Evolutionary conservation across 2,113 vertebrate species (phyloP).

Genomic region (Nematolebias whitei): DNA sequence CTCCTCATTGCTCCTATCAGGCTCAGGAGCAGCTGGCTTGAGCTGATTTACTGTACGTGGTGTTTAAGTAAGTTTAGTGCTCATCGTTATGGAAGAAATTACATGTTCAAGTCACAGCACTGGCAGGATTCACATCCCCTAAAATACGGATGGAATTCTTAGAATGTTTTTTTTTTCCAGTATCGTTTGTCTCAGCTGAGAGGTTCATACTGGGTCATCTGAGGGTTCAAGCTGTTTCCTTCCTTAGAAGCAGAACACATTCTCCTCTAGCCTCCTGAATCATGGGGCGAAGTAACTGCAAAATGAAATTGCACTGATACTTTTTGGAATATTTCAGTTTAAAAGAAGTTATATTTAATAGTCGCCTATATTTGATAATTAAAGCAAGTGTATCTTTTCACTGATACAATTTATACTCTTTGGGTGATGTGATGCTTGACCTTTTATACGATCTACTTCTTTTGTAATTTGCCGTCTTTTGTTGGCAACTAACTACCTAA

Average conservation of each 20-base stretch:
- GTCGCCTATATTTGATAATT: too few relatives aligned
- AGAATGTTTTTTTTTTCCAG: constrained; percentile 24
- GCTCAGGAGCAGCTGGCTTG: constrained; percentile 40
- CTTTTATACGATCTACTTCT: not conserved
- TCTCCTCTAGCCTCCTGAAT: too few relatives aligned
- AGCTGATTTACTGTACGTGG: constrained; percentile 54
- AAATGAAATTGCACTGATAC: not conserved
- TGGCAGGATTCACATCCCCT: constrained; percentile 34
- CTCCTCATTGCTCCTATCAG: constrained; percentile 10
- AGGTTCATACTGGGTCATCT: constrained; percentile 21
- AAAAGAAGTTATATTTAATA: not conserved
- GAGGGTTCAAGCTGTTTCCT: constrained; percentile 6
- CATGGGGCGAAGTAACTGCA: not conserved
- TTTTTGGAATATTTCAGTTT: not conserved
- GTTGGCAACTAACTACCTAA: too few relatives aligned
- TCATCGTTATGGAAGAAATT: constrained; percentile 66
- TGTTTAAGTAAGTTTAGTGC: constrained; percentile 62
- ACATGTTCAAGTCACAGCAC: constrained; percentile 61
- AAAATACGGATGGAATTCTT: constrained; percentile 45
- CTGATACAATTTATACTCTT: too few relatives aligned
- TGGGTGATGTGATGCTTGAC: not conserved
- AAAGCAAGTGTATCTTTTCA: too few relatives aligned
- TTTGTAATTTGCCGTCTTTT: too few relatives aligned
- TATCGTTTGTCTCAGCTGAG: constrained; percentile 26
- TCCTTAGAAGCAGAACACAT: too few relatives aligned